phyloP scores from a whole-genome alignment of 1,140 invertebrate genomes.

The Trachelipus rathkii region DNA sequence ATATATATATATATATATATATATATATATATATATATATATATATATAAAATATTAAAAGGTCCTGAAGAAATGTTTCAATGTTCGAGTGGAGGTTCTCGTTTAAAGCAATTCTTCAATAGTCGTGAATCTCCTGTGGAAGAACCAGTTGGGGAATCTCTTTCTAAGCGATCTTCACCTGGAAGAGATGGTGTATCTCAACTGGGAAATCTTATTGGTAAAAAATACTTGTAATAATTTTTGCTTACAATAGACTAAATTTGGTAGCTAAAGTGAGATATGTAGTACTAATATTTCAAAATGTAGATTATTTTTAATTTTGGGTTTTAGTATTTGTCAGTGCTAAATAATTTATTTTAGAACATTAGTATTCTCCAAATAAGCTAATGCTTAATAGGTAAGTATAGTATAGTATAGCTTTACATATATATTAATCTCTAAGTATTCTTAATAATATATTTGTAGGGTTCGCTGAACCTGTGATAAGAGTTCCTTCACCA shows the following conservation, averaged over 20 bases:
- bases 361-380: too few species aligned
- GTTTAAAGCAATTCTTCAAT: slow-evolving; percentile 27
- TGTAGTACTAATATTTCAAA: too few species aligned
- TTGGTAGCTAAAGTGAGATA: too few species aligned
- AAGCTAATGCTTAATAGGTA: too few species aligned
- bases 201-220: not conserved
- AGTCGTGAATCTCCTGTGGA: slow-evolving; percentile 19
- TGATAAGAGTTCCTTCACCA: not conserved
- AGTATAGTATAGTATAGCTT: too few species aligned
- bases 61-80: not conserved
- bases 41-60: not conserved
- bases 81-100: not conserved
- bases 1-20: slow-evolving; percentile 7
- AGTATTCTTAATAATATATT: too few species aligned
- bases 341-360: too few species aligned
- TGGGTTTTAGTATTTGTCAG: too few species aligned
- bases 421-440: too few species aligned
- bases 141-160: not conserved
- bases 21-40: not conserved
- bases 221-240: not conserved
- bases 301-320: too few species aligned
- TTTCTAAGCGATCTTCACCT: not conserved
- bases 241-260: too few species aligned
- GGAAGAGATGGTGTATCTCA: not conserved
- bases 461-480: not conserved